Percentiles rank a stretch among this genome's conserved stretches.
Evolutionary conservation across 2,113 vertebrate species (phyloP).

Genomic region (Cranoglanis bouderius): DNA sequence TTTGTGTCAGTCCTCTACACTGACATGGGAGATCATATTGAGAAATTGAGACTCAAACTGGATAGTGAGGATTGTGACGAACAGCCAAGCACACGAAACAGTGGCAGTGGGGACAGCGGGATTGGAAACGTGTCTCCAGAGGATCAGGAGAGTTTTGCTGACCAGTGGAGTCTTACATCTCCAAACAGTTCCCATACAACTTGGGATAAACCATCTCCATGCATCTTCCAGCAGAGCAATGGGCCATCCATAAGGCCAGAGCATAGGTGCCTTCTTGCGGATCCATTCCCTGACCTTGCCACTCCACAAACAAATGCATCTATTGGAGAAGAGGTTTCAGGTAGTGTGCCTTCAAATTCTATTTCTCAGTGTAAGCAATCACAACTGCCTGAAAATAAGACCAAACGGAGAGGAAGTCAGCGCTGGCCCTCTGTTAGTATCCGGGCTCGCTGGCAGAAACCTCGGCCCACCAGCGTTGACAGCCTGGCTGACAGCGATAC

Average conservation of each 20-base stretch:
- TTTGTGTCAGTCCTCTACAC: constrained; percentile 90
- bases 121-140: constrained; percentile 84
- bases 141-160: constrained; percentile 82
- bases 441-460: constrained; percentile 52
- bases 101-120: constrained; percentile 90
- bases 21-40: constrained; percentile 88
- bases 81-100: constrained; percentile 79
- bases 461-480: constrained; percentile 45
- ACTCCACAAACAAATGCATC: constrained; percentile 7
- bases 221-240: constrained; percentile 31
- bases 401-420: constrained; percentile 47
- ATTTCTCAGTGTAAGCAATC: constrained; percentile 12
- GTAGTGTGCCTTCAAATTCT: background rate
- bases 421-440: constrained; percentile 49
- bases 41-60: constrained; percentile 83
- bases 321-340: constrained; percentile 13
- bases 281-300: constrained; percentile 38
- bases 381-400: constrained; percentile 28
- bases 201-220: constrained; percentile 41
- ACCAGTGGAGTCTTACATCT: constrained; percentile 77
- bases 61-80: constrained; percentile 82
- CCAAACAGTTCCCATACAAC: constrained; percentile 41
- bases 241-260: constrained; percentile 28
- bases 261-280: constrained; percentile 45
- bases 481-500: constrained; percentile 45